phyloP scores from a whole-genome alignment of 2,797 vertebrate genomes.

The Pseudomugil gertrudae region DNA sequence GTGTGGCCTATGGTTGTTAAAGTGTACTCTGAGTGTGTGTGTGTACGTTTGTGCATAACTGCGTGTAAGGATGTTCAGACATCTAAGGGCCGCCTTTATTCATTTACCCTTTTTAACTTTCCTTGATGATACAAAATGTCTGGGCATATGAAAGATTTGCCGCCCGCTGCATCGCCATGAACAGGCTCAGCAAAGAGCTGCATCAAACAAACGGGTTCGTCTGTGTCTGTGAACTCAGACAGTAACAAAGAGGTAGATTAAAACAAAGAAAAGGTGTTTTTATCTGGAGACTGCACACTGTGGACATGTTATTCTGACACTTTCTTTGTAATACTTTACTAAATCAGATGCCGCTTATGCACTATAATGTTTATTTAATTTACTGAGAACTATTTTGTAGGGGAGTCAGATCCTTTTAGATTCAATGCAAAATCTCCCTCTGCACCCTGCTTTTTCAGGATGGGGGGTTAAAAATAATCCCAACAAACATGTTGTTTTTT shows the following conservation, averaged over 20 bases:
- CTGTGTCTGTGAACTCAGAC: slow-evolving; percentile 49
- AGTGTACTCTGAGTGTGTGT: neutral
- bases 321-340: neutral
- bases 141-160: slow-evolving; percentile 40
- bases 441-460: neutral
- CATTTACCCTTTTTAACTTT: slow-evolving; percentile 59
- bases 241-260: slow-evolving; percentile 51
- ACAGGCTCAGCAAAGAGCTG: slow-evolving; percentile 22
- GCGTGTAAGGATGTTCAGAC: slow-evolving; percentile 48
- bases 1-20: slow-evolving; percentile 29
- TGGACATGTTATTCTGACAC: slow-evolving; percentile 23
- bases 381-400: neutral
- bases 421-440: neutral
- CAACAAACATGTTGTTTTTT: neutral
- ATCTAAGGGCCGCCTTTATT: slow-evolving; percentile 45
- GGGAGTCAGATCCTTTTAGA: neutral
- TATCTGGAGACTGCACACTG: slow-evolving; percentile 11
- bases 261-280: slow-evolving; percentile 47
- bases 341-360: slow-evolving; percentile 1
- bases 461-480: neutral
- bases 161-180: neutral
- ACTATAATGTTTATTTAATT: neutral
- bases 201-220: slow-evolving; percentile 54
- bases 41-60: slow-evolving; percentile 13
- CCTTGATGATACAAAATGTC: slow-evolving; percentile 17